Base-by-base conservation (phyloP, 2,888 invertebrate genomes). In the Agonopterix subpropinquella region DNA sequence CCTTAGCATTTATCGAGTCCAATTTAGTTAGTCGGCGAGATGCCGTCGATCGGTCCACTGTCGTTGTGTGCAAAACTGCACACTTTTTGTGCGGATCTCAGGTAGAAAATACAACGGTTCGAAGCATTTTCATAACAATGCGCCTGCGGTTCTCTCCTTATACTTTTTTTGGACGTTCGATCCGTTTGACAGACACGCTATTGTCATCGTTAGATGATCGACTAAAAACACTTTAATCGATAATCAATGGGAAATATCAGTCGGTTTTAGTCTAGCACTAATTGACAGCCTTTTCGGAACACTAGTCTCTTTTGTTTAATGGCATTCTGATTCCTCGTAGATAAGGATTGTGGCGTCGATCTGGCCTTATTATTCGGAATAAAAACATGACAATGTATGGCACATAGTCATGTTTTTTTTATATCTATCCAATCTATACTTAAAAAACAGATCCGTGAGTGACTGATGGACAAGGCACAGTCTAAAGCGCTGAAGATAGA, bases 41-140 rank as follows among this genome's bases (percentile, higher is more conserved):
- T 73, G 73, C 68, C 71, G 71, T 62, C 72, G 74, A 76, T 73
- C 73, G 72, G 71, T 63, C 9, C 39, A 4, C 39, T 28, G 28
- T 70, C 66, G 78, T 77, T 77, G 78, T 79, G 79, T 78, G 81
- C 82, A 77, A 80, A 80, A 78, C 73, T 74, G 75, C 55, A 60
- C 65, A 71, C 74, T 86, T 87, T 87, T 87, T 87, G 80, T 73
- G 65, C 64, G 68, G 57, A 64, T 67, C 70, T 58, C 85, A 86
- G 87, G 86, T 86, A 87, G 83, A 83, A 73, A 81, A 82, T 73
- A 77, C 79, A 77, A 81, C 78, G 79, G 81, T 70, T 77, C 73
- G 64, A 72, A 78, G 75, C 79, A 85, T 88, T 86, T 85, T 86
- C 82, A 86, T 88, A 84, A 87, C 85, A 88, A 88, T 88, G 86